Evolutionary conservation across 2,888 invertebrate species (phyloP).

Genomic region (Hydraecia micacea): DNA sequence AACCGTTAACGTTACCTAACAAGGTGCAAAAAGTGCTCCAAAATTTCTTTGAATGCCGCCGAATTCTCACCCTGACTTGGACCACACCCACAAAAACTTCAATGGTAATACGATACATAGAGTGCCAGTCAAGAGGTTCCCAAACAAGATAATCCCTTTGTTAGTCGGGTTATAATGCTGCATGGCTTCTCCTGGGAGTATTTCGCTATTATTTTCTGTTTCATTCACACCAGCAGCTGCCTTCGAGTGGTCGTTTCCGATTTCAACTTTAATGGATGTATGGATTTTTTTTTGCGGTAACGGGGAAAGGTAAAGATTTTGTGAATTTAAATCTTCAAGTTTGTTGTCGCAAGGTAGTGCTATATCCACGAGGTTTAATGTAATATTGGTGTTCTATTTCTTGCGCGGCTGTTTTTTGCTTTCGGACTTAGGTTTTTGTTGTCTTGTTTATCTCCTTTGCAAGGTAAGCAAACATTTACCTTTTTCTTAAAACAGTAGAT

Average conservation of each 20-base stretch:
- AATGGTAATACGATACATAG: constrained; percentile 87
- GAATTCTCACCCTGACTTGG: constrained; percentile 81
- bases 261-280: constrained; percentile 85
- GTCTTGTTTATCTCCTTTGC: not conserved
- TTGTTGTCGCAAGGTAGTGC: constrained; percentile 31
- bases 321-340: constrained; percentile 47
- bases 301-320: constrained; percentile 69
- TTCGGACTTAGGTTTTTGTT: not conserved
- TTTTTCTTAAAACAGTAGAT: not conserved
- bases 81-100: constrained; percentile 87
- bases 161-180: constrained; percentile 84
- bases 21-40: constrained; percentile 75
- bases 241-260: constrained; percentile 84
- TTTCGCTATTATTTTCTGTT: constrained; percentile 85
- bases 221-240: constrained; percentile 85
- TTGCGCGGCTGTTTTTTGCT: not conserved
- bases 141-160: constrained; percentile 90
- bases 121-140: constrained; percentile 89
- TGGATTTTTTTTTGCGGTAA: constrained; percentile 79
- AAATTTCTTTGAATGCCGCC: constrained; percentile 76
- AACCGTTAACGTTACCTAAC: constrained; percentile 69
- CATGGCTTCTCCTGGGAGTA: constrained; percentile 80
- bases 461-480: not conserved
- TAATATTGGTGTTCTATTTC: constrained; percentile 24
- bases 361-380: constrained; percentile 4